Conservation (phyloP, 2,113 vertebrate species). For the Tetrao urogallus region DNA sequence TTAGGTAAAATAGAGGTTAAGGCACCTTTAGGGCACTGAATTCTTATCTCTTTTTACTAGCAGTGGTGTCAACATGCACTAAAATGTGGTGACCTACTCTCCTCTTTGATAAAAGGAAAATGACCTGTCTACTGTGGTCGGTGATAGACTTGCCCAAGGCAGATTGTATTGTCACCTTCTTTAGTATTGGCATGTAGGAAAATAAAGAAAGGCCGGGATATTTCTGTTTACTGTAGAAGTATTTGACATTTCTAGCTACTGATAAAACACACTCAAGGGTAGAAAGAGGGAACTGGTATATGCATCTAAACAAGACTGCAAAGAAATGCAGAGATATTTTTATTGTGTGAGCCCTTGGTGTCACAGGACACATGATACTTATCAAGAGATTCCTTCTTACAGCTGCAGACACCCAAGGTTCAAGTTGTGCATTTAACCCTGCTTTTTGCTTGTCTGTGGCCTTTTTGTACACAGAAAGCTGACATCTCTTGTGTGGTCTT, state of each 20-base stretch:
- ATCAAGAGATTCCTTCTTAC: constrained; percentile 11
- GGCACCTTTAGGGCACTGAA: constrained; percentile 72
- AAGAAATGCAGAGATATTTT: constrained; percentile 16
- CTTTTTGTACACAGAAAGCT: neutral
- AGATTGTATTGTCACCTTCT: constrained; percentile 68
- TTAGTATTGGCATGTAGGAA: constrained; percentile 44
- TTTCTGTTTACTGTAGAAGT: constrained; percentile 69
- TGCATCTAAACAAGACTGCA: neutral
- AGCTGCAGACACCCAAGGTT: neutral
- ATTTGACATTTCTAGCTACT: constrained; percentile 69
- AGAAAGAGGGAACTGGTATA: constrained; percentile 3
- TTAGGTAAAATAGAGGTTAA: constrained; percentile 64
- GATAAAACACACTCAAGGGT: constrained; percentile 57
- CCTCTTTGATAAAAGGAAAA: constrained; percentile 78
- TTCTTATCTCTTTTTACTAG: constrained; percentile 76
- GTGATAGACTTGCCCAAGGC: constrained; percentile 75
- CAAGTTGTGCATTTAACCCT: constrained; percentile 25
- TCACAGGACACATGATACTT: fast-evolving
- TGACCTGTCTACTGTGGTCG: constrained; percentile 73
- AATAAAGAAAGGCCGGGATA: constrained; percentile 43
- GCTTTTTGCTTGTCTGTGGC: neutral
- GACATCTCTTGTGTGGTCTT: neutral
- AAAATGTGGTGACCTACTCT: constrained; percentile 73
- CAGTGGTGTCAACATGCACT: constrained; percentile 73
- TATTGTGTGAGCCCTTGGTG: neutral